A percentile compares a stretch with the other conserved stretches of the same genome.
These are phyloP conservation scores for Tautogolabrus adspersus DNA, from an alignment of 2,113 vertebrate genomes.

Conservation along the genomic window DNA sequence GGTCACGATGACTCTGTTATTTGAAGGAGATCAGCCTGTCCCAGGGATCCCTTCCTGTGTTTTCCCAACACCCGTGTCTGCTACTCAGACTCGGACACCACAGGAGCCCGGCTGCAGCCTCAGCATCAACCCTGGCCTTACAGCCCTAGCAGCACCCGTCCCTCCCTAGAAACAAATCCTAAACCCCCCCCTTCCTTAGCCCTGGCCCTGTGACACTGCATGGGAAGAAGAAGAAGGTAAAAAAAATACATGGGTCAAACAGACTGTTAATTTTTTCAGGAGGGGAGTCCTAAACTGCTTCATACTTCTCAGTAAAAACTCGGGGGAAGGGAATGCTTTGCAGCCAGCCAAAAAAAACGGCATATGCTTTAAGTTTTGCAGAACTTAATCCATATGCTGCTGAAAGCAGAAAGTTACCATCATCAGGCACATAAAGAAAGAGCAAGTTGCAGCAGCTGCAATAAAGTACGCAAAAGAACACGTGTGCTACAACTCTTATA, in stretches of 20 bases:
- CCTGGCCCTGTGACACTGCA: background rate
- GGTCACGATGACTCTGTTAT: conserved; percentile 54
- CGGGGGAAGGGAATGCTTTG: too few species aligned
- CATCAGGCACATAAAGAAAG: too few species aligned
- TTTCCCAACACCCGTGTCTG: conserved; percentile 53
- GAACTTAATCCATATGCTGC: too few species aligned
- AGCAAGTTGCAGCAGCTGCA: too few species aligned
- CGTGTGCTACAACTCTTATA: too few species aligned
- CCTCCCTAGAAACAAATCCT: background rate
- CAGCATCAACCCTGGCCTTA: conserved; percentile 1
- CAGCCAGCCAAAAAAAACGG: too few species aligned
- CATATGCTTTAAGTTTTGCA: too few species aligned
- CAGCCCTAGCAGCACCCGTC: background rate
- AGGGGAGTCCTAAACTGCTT: background rate
- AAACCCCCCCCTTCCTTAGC: background rate
- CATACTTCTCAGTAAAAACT: too few species aligned
- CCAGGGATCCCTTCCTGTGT: conserved; percentile 24
- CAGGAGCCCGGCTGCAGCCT: conserved; percentile 30
- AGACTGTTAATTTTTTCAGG: conserved; percentile 26
- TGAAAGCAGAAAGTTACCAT: too few species aligned
- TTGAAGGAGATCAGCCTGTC: conserved; percentile 40
- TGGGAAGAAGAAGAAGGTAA: conserved; percentile 4
- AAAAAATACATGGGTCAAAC: conserved; percentile 34
- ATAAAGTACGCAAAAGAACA: too few species aligned
- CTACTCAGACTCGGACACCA: conserved; percentile 48